Evolutionary conservation across 2,888 invertebrate genomes (phyloP), one percentile per base, ranked within the genome.

Genomic region (Empis livida): DNA sequence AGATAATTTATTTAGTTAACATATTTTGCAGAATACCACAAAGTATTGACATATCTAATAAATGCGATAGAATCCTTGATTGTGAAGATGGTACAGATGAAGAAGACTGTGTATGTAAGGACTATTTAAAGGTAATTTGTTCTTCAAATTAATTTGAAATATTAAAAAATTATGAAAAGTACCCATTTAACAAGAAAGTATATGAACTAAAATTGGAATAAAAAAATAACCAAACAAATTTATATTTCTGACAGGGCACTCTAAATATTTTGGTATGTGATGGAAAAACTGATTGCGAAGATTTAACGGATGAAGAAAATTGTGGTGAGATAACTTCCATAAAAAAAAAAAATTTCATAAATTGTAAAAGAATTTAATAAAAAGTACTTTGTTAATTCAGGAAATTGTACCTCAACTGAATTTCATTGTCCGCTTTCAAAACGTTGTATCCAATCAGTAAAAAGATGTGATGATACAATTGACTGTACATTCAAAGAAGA

Each of bases 21-120:
- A 15, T 35, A 16, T 48, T 54, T 70, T 70, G 40, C 57, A 86
- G 85, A 50, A 75, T 86, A 55, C 61, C 72, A 1, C 86, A 89
- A 68, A 70, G 68, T 10, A 75, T 88, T 48, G 70, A 79, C 1
- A 64, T 71, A 20, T 55, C 61, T 3, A 72, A 77, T 54, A 75
- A 77, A 27, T 90, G 90, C 62, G 75, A 90, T 59, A 76, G 74
- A 40, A 69, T 74, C 49, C 66, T 77, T 15, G 85, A 90, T 59
- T 90, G 90, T 62, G 84, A 88, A 67, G 90, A 90, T 68, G 84
- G 82, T 5, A 82, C 82, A 1, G 90, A 90, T 63, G 90, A 90
- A 67, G 61, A 73, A 6, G 69, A 75, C 49, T 90, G 90, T 61
- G 74, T 73, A 1, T 89, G 89, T 60, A 72, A 69, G n/a, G 85